These are phyloP conservation scores for Rhagologus leucostigma DNA, from an alignment of 2,113 vertebrate genomes.

Conservation along the genomic window DNA sequence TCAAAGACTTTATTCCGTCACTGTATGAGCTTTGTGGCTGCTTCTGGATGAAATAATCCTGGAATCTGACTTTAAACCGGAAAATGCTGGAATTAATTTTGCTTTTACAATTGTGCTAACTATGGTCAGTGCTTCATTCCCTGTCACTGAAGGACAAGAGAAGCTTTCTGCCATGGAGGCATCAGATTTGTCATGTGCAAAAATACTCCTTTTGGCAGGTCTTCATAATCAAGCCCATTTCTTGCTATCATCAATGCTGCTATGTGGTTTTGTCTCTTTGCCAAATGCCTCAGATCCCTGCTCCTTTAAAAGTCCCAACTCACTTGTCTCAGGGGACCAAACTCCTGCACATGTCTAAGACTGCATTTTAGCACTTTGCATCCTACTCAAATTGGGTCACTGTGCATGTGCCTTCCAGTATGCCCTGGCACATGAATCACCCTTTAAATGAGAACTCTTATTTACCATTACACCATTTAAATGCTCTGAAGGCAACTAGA, in stretches of 20 bases:
- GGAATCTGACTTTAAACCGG: neutral
- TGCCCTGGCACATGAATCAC: neutral
- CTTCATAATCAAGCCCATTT: neutral
- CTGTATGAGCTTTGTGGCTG: neutral
- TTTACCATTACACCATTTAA: neutral
- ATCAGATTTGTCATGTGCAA: neutral
- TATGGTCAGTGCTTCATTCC: neutral
- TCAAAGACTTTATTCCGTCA: neutral
- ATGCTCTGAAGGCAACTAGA: neutral
- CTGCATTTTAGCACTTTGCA: neutral
- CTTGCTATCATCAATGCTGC: neutral
- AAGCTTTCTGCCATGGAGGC: neutral
- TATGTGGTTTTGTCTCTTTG: neutral
- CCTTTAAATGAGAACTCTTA: neutral
- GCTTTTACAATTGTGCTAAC: neutral
- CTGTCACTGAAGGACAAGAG: neutral
- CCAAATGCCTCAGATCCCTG: neutral
- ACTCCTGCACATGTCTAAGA: neutral
- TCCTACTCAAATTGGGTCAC: neutral
- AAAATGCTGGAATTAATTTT: conserved; percentile 39
- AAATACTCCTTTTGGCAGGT: neutral
- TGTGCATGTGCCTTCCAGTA: neutral
- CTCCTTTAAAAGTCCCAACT: neutral
- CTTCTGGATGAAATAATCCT: neutral
- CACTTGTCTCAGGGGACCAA: neutral